These are phyloP conservation scores for Microctenopoma stevenorrisi DNA, from an alignment of 2,797 vertebrate genomes.

Conservation along the genomic window DNA sequence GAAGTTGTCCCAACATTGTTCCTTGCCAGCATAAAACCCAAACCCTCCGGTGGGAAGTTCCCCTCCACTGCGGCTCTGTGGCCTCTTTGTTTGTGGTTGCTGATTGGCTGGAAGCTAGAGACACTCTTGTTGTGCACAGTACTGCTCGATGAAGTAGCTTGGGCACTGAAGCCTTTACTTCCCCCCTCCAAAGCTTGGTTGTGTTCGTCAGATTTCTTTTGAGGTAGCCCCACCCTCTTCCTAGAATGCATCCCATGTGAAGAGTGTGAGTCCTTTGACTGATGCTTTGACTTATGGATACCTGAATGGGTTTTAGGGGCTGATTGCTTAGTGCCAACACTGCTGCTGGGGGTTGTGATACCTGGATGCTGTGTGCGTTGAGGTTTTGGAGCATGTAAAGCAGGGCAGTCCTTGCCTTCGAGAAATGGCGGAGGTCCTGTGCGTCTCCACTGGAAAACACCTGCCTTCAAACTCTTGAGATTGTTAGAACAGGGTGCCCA, in stretches of 20 bases:
- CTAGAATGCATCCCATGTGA: slow-evolving; percentile 47
- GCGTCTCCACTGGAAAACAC: slow-evolving; percentile 87
- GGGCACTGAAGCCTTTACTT: slow-evolving; percentile 69
- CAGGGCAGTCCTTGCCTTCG: slow-evolving; percentile 93
- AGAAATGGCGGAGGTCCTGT: slow-evolving; percentile 94
- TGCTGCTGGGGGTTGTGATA: slow-evolving; percentile 24
- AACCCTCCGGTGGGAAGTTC: slow-evolving; percentile 81
- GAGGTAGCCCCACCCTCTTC: slow-evolving; percentile 58
- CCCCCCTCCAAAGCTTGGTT: slow-evolving; percentile 51
- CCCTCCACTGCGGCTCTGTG: slow-evolving; percentile 81
- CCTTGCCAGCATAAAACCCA: slow-evolving; percentile 83
- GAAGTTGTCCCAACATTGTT: slow-evolving; percentile 81
- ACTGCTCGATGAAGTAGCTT: slow-evolving; percentile 68
- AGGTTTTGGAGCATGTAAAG: slow-evolving; percentile 86
- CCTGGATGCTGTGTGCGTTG: slow-evolving; percentile 89
- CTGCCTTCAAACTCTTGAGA: slow-evolving; percentile 83
- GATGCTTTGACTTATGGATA: slow-evolving; percentile 61
- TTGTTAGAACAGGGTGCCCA: slow-evolving; percentile 88
- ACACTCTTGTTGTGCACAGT: slow-evolving; percentile 69
- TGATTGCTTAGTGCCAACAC: slow-evolving; percentile 60
- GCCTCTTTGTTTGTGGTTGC: slow-evolving; percentile 75
- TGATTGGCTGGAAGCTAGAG: slow-evolving; percentile 63
- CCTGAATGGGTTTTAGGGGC: slow-evolving; percentile 59
- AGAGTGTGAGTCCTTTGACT: slow-evolving; percentile 57
- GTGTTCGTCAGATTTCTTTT: slow-evolving; percentile 67